Base-by-base conservation (phyloP, 2,888 invertebrate species). In the Odontocolon sp. region DNA sequence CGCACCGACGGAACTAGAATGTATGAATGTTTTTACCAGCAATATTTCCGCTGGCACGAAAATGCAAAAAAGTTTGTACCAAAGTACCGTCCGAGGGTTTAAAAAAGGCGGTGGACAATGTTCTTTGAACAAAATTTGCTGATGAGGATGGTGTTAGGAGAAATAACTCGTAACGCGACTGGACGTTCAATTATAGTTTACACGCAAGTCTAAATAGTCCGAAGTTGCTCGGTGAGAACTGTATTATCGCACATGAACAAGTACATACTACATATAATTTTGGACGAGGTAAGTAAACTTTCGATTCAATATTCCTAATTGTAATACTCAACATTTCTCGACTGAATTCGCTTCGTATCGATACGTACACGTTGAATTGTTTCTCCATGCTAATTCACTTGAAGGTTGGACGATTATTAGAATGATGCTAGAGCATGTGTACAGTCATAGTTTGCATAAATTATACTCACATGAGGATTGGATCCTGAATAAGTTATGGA, bases 1-100 rank as follows among this genome's bases (percentile, higher is more conserved):
- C 28, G 61, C n/a, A 61, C 61, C 45, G 40, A 31, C 26, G 57
- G 56, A 64, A 69, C 47, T 69, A 42, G 16, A 21, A 38, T 36
- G 36, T 50, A 26, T 36, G 52, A 70, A n/a, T 8, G 21, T 28
- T 66, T 31, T 42, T 63, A 1, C 16, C 1, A 54, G 23, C 18
- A 18, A 36, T 1, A 11, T 47, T n/a, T 23, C 26, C 16, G 1
- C 21, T 45, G 0, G 3, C 47, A 14, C 21, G 47, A 8, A 36
- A 33, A 56, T 16, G 3, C 9, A n/a, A 54, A 3, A 16, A 16
- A 4, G 9, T 1, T n/a, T n/a, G n/a, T n/a, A n/a, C n/a, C n/a
- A n/a, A n/a, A n/a, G n/a, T n/a, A n/a, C n/a, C n/a, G n/a, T n/a
- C n/a, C n/a, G n/a, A n/a, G n/a, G n/a, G n/a, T n/a, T n/a, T n/a